Percentiles rank a stretch among this genome's conserved stretches.
phyloP scores from a whole-genome alignment of 2,888 invertebrate genomes.

The Eutolmus rufibarbis region DNA sequence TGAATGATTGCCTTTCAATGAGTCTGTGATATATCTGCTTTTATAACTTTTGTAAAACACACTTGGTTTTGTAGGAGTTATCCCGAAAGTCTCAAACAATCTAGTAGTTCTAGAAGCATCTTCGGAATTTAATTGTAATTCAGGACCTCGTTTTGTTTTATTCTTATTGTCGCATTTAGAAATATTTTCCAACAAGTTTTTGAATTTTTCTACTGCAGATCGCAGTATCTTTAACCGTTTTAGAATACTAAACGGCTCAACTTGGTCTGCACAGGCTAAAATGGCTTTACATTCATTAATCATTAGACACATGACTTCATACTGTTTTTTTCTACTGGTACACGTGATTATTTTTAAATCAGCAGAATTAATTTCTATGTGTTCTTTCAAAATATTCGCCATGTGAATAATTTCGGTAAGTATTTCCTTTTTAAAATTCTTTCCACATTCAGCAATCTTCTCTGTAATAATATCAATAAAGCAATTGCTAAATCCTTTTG shows the following conservation, averaged over 20 bases:
- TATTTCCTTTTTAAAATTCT: slow-evolving; percentile 52
- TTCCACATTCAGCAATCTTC: slow-evolving; percentile 49
- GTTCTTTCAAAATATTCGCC: slow-evolving; percentile 55
- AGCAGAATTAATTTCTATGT: slow-evolving; percentile 55
- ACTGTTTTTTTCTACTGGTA: slow-evolving; percentile 50
- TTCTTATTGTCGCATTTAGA: slow-evolving; percentile 4
- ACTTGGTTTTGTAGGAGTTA: slow-evolving; percentile 52
- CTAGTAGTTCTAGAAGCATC: slow-evolving; percentile 50
- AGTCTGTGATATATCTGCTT: slow-evolving; percentile 18
- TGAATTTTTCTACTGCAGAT: slow-evolving; percentile 55
- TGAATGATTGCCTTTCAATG: slow-evolving; percentile 40
- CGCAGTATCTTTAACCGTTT: slow-evolving; percentile 60
- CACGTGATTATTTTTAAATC: slow-evolving; percentile 50
- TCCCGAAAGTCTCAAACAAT: slow-evolving; percentile 52
- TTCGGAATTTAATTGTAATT: slow-evolving; percentile 44
- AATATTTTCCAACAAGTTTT: slow-evolving; percentile 49
- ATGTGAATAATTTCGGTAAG: slow-evolving; percentile 54
- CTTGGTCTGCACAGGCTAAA: slow-evolving; percentile 55
- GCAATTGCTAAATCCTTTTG: slow-evolving; percentile 55
- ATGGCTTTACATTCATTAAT: slow-evolving; percentile 58
- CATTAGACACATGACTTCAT: slow-evolving; percentile 55
- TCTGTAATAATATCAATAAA: slow-evolving; percentile 55
- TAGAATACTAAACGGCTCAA: slow-evolving; percentile 55
- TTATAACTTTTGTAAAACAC: slow-evolving; percentile 54
- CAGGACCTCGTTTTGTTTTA: background rate